phyloP scores from a whole-genome alignment of 2,113 vertebrate species.

The Dicerorhinus sumatrensis region DNA sequence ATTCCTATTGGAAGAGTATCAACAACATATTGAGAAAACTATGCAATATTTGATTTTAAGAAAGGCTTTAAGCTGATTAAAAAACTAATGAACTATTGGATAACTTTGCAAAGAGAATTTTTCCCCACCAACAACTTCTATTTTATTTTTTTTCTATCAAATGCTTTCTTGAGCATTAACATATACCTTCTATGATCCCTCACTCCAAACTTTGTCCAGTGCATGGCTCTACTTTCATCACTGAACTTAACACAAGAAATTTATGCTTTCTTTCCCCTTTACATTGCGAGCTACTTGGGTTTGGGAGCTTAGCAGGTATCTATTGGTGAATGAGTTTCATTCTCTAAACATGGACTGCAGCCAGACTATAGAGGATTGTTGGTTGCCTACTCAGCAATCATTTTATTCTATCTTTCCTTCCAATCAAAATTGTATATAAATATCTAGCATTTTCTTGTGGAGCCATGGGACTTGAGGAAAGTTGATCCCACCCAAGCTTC shows the following conservation, averaged over 20 bases:
- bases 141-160: background rate
- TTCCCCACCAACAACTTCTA: background rate
- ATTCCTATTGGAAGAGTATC: background rate
- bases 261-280: background rate
- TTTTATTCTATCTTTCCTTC: constrained; percentile 6
- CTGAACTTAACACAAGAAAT: background rate
- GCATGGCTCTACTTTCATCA: background rate
- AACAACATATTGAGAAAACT: background rate
- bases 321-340: background rate
- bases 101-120: background rate
- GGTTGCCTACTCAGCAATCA: background rate
- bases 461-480: background rate
- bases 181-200: background rate
- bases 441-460: background rate
- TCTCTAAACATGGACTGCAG: background rate
- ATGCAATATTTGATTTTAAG: background rate
- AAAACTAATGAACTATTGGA: background rate
- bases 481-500: background rate
- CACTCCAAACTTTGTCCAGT: background rate
- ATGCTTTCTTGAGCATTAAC: background rate
- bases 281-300: background rate
- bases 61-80: background rate
- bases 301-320: background rate
- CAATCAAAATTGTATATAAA: background rate
- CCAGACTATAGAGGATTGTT: background rate